Base-by-base conservation (phyloP, 2,888 invertebrate genomes). In the Drosophila merina region DNA sequence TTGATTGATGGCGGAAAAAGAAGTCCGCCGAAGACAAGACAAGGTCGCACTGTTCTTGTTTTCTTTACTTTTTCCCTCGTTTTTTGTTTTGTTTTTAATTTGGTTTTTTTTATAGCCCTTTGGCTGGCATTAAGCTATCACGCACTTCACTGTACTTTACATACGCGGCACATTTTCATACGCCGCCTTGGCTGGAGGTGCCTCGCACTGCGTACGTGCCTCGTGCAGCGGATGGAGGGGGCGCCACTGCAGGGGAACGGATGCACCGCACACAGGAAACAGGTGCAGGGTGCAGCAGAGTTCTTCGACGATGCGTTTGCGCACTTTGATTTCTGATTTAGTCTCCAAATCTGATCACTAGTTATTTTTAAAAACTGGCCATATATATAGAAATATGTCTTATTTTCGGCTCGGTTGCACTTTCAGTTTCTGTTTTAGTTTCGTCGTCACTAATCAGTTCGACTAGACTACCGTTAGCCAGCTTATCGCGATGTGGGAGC, bases 271-370 rank as follows among this genome's bases (percentile, higher is more conserved):
- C 56, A 57, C 87, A 79, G 82, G 87, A 85, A 85, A 73, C 83
- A 87, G 83, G 87, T 83, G 83, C 83, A 79, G 57, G 83, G 87
- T 83, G 83, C 83, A 79, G 57, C 67, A 66, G 68, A 76, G 70
- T 62, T 38, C 45, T 49, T 38, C 36, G 26, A 5, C 30, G 63
- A 28, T 48, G 36, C 36, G 36, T 12, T 36, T 48, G 14, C 12
- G 14, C 20, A 36, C 36, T 62, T 44, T 45, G 30, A 20, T 49
- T 52, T 62, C 40, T 45, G 30, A 20, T 49, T 52, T 54, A 25
- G 12, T 10, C 40, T 57, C 50, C 30, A 44, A 54, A 58, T 49
- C 30, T 8, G 51, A 55, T 62, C 63, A 63, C 63, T 55, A 20
- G 1, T 20, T 30, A 3, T 36, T n/a, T 40, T 33, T 28, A 20